Base-by-base conservation (phyloP, 2,797 vertebrate genomes). In the Pteronotus mesoamericanus region DNA sequence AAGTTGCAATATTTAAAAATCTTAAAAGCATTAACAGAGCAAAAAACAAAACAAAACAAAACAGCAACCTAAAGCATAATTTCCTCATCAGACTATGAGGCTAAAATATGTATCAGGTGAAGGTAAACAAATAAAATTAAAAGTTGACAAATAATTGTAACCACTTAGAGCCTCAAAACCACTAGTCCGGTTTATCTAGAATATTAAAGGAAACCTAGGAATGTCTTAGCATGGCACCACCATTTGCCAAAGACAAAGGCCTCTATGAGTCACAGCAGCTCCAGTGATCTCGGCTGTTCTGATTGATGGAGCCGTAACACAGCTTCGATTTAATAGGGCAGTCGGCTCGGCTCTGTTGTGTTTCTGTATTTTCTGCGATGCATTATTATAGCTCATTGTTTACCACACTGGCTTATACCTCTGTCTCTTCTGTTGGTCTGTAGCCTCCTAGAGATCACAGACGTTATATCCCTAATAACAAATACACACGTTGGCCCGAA, bases 1-100 rank as follows among this genome's bases (percentile, higher is more conserved):
- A 89, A 92, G 29, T 32, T 72, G 53, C 84, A 79, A 77, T 85
- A 95, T n/a, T 57, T 91, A 12, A 57, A 92, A 94, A 87, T 44
- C 46, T 80, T 19, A 72, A 77, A 86, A 92, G 44, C 22, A 74
- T 55, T 79, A 86, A 82, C 0, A 74, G 57, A n/a, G 46, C 22
- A 21, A 83, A 57, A 51, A 57, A 86, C 18, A 61, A 12, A 79
- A 88, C 44, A 51, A 51, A 77, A 86, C 61, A 46, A 59, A 82
- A 16, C 15, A 37, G 18, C 37, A 93, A 51, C 83, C 34, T 53
- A 77, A 94, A 59, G 37, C 10, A 89, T 10, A 89, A 66, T 72
- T 91, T 46, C n/a, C 82, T 89, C 42, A 24, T 37, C 57, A 80
- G 57, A 51, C 39, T 39, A 16, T 29, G 26, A 87, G 29, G 24